phyloP scores from a whole-genome alignment of 1,140 invertebrate genomes.

The Parapsyche elsis region DNA sequence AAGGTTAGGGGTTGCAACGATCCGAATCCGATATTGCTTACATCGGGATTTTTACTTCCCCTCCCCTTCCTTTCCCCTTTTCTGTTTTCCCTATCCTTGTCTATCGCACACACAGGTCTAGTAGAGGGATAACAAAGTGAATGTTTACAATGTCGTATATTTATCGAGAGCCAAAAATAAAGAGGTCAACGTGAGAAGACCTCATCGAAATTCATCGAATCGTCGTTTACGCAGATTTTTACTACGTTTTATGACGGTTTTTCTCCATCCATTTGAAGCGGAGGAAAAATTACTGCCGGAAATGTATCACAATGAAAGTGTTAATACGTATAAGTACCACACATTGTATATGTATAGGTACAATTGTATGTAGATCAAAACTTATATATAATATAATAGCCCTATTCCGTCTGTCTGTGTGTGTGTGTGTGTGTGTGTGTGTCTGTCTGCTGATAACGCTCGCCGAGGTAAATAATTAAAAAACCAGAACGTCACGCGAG shows the following conservation, averaged over 20 bases:
- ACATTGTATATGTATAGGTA: no score
- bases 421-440: no score
- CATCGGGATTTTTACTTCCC: conserved; percentile 24
- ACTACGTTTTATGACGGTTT: not conserved
- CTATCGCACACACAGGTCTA: not conserved
- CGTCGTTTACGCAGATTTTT: conserved; percentile 16
- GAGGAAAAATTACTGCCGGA: no score
- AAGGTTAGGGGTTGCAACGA: conserved; percentile 24
- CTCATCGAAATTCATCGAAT: conserved; percentile 26
- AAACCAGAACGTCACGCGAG: no score
- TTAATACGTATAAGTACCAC: no score
- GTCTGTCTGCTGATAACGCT: no score
- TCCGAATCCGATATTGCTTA: conserved; percentile 40
- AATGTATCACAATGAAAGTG: no score
- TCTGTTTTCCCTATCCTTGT: not conserved
- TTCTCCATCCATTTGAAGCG: not conserved
- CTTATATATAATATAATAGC: no score
- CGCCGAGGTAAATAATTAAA: no score
- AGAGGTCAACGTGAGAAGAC: not conserved
- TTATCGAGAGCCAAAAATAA: conserved; percentile 8
- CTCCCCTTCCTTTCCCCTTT: not conserved
- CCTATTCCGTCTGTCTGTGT: no score
- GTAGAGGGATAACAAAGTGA: conserved; percentile 15
- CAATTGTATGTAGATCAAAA: no score
- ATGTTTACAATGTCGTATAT: conserved; percentile 30